Base-by-base conservation (phyloP, 2,797 vertebrate genomes). In the Sternotherus odoratus region DNA sequence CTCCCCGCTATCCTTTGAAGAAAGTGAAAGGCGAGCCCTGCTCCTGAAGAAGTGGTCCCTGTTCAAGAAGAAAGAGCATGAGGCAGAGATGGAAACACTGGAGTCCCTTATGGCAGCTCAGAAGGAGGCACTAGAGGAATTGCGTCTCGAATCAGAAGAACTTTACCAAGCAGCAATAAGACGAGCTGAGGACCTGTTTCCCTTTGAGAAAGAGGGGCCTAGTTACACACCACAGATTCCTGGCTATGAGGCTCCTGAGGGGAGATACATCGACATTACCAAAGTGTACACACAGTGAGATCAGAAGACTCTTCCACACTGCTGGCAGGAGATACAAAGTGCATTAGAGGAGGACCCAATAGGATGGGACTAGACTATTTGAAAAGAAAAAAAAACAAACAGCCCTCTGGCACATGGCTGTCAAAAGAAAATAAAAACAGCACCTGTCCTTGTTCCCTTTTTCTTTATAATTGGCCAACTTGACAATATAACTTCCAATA, bases 31-130 rank as follows among this genome's bases (percentile, higher is more conserved):
- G 49, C 98, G 99, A 96, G 99, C 98, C 23, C 90, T 99, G 82
- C 98, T 99, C 79, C 87, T 99, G 93, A 99, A 99, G 95, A 98
- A 98, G 86, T 99, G 99, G 99, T 94, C 97, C 78, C 79, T 95
- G 80, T 98, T 98, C 97, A 99, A 99, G 98, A 98, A 98, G 92
- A 97, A 96, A 8, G 98, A 99, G 95, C 98, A 99, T 72, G 79
- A 97, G 93, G 97, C 97, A 87, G 99, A 99, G 94, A 97, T 98
- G 92, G 23, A 97, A 12, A 95, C 98, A 23, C 93, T 99, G 49
- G 87, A 95, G 49, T 89, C 95, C n/a, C 98, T 99, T 6, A 79
- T 99, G 7, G 91, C 98, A 77, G 98, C 99, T 26, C 99, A 99
- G 95, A 97, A 95, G 28, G 98, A 99, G 91, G 99, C 99, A 0